Base-by-base conservation (phyloP, 2,888 invertebrate species). In the Caradrina kadenii region DNA sequence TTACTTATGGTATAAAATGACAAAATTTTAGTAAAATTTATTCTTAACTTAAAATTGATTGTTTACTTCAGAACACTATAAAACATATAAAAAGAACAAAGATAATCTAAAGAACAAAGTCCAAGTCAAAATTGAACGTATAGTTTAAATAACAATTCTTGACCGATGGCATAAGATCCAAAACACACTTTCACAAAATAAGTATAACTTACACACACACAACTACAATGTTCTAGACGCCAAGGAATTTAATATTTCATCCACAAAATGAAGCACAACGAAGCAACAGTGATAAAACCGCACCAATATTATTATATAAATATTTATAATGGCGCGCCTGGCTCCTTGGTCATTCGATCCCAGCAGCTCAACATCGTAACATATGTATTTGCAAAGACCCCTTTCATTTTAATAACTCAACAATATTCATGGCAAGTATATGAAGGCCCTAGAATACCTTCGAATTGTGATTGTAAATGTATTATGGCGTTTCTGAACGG, bases 171-270 rank as follows among this genome's bases (percentile, higher is more conserved):
- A 48, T 31, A 7, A 0, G 6, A n/a, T 5, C 7, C 2, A 45
- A 39, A 54, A 22, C 39, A 63, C 31, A 72, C 13, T 1, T 31
- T n/a, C 10, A 35, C 31, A 6, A 31, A 13, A 26, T n/a, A 31
- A 50, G 21, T 5, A 4, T 17, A 3, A n/a, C 45, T 11, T 8
- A 26, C 11, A 49, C 1, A 6, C 3, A 17, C 2, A 35, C 11
- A 21, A 13, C 22, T 22, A 11, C 17, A 42, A 35, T 31, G 3
- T 75, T 45, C 22, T 19, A 60, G 21, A 73, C 55, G 11, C 39
- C 21, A n/a, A 49, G 63, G 60, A 78, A 77, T 75, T 77, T 65
- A 78, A 76, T 76, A 73, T 52, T 55, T 52, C 26, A 50, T 15
- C 42, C 39, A 45, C 22, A 66, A 60, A 68, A 79, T 53, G 49